These are phyloP conservation scores for Anguilla pacifica DNA, from an alignment of 2,797 vertebrate species.

Conservation along the genomic window DNA sequence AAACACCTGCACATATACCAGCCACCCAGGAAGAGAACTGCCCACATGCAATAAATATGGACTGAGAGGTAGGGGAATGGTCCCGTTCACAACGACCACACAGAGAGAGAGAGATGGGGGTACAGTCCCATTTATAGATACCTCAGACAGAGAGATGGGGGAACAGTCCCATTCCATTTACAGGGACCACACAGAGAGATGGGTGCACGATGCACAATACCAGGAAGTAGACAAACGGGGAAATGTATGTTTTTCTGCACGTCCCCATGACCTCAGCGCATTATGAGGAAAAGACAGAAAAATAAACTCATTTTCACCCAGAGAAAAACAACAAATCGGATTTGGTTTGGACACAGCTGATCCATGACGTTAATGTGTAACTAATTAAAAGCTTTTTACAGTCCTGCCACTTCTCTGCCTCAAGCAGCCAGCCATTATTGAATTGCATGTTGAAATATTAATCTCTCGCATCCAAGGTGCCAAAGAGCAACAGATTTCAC, in stretches of 20 bases:
- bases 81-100: no score
- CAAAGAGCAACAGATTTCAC: not conserved
- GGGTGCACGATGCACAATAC: not conserved
- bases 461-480: not conserved
- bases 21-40: no score
- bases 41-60: no score
- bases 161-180: no score
- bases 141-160: not conserved
- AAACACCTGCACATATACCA: no score
- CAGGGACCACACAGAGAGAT: not conserved
- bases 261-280: not conserved
- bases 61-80: no score
- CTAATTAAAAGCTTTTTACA: constrained; percentile 9
- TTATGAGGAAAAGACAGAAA: not conserved
- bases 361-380: not conserved
- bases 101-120: no score
- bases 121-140: no score
- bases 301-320: not conserved
- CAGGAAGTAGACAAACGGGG: not conserved
- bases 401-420: not conserved
- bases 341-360: not conserved
- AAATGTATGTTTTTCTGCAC: not conserved
- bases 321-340: not conserved
- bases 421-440: not conserved
- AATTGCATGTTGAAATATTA: not conserved